Conservation (phyloP, 2,797 vertebrate genomes). For the Phrynocephalus vlangalii region DNA sequence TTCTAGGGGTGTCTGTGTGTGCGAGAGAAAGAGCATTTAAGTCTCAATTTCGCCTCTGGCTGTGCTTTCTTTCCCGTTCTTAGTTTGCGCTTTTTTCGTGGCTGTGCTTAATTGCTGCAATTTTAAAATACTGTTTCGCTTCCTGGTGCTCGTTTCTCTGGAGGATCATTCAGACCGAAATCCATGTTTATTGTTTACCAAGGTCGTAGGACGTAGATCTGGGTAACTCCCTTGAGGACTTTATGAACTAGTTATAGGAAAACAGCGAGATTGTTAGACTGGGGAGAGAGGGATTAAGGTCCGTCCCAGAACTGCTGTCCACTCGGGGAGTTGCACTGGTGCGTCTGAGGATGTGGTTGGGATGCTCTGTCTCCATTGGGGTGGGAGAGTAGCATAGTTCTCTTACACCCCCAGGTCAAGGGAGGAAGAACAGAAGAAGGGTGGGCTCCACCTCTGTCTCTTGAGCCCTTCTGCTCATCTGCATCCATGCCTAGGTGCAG, state of each 20-base stretch:
- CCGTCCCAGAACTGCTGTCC: background rate
- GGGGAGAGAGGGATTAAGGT: background rate
- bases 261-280: background rate
- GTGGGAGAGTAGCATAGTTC: background rate
- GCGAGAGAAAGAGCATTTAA: background rate
- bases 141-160: background rate
- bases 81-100: background rate
- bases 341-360: background rate
- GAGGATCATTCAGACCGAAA: background rate
- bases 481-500: too few relatives aligned
- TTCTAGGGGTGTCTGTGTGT: background rate
- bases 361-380: background rate
- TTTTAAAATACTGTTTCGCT: background rate
- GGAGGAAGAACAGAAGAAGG: background rate
- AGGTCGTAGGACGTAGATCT: background rate
- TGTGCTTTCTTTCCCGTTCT: background rate
- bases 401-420: background rate
- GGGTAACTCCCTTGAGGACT: background rate
- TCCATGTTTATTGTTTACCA: background rate
- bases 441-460: too few relatives aligned
- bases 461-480: too few relatives aligned
- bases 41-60: background rate
- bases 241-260: background rate
- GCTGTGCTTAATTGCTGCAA: background rate
- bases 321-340: too few relatives aligned